Base-by-base conservation (phyloP, 2,888 invertebrate genomes). In the Apocheima hispidaria region DNA sequence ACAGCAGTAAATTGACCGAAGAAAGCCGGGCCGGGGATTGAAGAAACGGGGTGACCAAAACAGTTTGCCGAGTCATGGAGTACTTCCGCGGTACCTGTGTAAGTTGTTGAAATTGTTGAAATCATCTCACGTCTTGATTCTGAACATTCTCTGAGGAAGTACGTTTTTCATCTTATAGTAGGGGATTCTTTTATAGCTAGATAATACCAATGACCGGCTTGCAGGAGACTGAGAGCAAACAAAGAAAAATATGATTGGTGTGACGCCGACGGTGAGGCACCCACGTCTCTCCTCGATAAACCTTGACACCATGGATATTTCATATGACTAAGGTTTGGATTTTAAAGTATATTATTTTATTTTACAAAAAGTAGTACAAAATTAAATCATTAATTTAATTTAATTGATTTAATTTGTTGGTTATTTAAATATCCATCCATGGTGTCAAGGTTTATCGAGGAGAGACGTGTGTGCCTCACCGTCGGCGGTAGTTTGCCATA, bases 191-290 rank as follows among this genome's bases (percentile, higher is more conserved):
- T 71, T 60, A 60, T 60, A 38, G 51, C 23, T 52, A 63, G 66
- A 84, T 81, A 83, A 81, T 79, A 71, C 79, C 79, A 80, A 70
- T 78, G 71, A 64, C 77, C 79, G 76, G 71, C 81, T 76, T 70
- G 74, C 75, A 68, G 81, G 86, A 83, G 87, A 85, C 86, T 68
- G 63, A 74, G 74, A 44, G 80, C 79, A 89, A 90, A 90, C 90
- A 90, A 89, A 81, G 75, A 82, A 73, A 81, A 83, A 83, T 87
- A 87, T 88, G 86, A 89, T 88, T 87, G 87, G 85, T 75, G 69
- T 73, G 78, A 74, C 77, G 80, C 67, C 69, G 76, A 55, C 67
- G 62, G 69, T 70, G 70, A 66, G 79, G 77, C 79, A 78, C 82
- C 82, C 79, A 83, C 82, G 83, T 78, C 49, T 30, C 50, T 48